Percentiles rank a stretch among this genome's conserved stretches.
Evolutionary conservation across 2,113 vertebrate species (phyloP).

Genomic region (Oreocharis arfaki): DNA sequence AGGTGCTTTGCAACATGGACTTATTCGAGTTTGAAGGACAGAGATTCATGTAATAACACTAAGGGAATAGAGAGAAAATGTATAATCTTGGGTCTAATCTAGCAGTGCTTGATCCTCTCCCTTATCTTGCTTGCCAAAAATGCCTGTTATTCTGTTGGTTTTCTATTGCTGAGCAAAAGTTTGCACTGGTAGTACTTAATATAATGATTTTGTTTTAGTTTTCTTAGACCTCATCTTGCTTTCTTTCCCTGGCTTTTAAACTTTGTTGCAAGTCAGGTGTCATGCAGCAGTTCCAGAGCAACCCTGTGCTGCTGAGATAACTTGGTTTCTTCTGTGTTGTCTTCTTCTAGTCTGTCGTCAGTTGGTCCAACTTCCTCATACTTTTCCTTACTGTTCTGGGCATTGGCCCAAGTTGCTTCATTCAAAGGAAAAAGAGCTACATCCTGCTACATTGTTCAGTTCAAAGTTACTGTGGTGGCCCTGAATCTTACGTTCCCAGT

Average conservation of each 20-base stretch:
- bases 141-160: not conserved
- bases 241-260: not conserved
- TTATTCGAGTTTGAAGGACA: not conserved
- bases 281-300: not conserved
- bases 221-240: not conserved
- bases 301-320: not conserved
- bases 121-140: not conserved
- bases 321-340: not conserved
- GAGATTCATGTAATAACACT: not conserved
- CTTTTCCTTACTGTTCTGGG: not conserved
- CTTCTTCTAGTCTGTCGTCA: not conserved
- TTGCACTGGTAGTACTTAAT: not conserved
- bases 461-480: not conserved
- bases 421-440: not conserved
- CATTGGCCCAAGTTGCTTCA: not conserved
- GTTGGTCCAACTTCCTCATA: not conserved
- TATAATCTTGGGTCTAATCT: not conserved
- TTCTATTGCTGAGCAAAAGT: not conserved
- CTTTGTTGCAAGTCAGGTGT: not conserved
- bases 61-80: not conserved
- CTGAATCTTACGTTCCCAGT: not conserved
- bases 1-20: not conserved
- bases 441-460: not conserved
- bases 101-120: not conserved
- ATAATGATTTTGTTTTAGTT: not conserved